Evolutionary conservation across 2,113 vertebrate species (phyloP), one percentile per base, ranked within the genome.

Genomic region (Engystomops pustulosus): DNA sequence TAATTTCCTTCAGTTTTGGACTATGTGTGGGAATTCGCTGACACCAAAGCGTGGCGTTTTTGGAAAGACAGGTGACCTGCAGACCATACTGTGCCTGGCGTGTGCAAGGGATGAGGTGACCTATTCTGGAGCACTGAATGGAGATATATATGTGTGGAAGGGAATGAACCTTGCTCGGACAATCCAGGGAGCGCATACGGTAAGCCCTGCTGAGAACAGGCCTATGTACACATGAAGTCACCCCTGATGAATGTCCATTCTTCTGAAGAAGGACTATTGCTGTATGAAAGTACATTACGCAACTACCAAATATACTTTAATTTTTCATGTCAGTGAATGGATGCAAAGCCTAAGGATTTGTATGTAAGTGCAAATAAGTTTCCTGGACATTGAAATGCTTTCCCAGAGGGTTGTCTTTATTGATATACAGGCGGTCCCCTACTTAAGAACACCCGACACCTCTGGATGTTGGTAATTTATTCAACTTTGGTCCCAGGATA

Each of bases 131-230:
- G 97, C 98, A 9, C 91, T 99, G 91, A 99, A 95, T 51, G 98
- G 98, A 69, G 98, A 99, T 88, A 96, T 99, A 83, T 99, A 99
- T 2, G 95, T 99, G 6, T 99, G 98, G 98, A 99, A 99, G 90
- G 96, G 96, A 86, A 91, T 98, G 91, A 99, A 94, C 88, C 93
- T 99, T 53, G 93, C 95, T 76, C 94, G 96, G 89, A 99, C 96
- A 7, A 95, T 99, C 86, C 98, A 98, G 88, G 98, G 96, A 87
- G 98, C 98, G 76, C 98, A 99, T 75, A 93, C 95, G 93, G 98
- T 99, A 91, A 94, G 97, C 93, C 4, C 47, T 18, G 9, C 47
- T 3, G n/a, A n/a, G n/a, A n/a, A n/a, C n/a, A n/a, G n/a, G n/a
- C n/a, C n/a, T n/a, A n/a, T n/a, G n/a, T n/a, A n/a, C n/a, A n/a